Percentiles rank a stretch among this genome's conserved stretches.
Evolutionary conservation across 1,140 invertebrate genomes (phyloP).

Genomic region (Lepidurus arcticus): DNA sequence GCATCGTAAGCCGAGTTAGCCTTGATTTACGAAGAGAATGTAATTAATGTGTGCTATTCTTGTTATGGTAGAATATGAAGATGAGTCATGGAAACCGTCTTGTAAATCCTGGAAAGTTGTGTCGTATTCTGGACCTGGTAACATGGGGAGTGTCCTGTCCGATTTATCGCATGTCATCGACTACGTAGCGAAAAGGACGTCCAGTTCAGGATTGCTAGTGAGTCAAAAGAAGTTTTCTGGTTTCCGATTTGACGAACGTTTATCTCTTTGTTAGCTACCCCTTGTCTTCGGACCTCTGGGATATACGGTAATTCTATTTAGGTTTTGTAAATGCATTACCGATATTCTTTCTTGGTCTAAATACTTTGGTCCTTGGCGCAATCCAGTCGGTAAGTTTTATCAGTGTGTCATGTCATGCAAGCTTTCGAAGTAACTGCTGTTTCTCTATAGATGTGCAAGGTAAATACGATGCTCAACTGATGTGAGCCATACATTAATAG

Average conservation of each 20-base stretch:
- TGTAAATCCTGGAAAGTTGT: background rate
- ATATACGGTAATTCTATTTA: background rate
- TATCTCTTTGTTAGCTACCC: background rate
- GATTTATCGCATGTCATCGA: background rate
- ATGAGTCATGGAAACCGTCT: background rate
- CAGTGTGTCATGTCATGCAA: background rate
- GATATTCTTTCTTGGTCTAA: background rate
- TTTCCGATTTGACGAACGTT: background rate
- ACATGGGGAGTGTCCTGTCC: background rate
- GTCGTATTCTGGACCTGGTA: background rate
- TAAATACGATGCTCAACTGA: background rate
- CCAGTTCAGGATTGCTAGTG: background rate
- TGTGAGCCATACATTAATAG: too few species aligned
- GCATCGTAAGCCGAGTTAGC: background rate
- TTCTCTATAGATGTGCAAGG: constrained; percentile 1
- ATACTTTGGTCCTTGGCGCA: background rate
- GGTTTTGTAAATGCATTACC: background rate
- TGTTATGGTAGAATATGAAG: background rate
- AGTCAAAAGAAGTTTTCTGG: background rate
- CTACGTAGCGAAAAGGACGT: background rate
- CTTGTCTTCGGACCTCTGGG: background rate
- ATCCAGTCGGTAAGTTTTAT: background rate
- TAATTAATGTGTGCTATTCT: background rate
- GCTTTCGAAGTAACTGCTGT: background rate
- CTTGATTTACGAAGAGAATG: background rate